A percentile compares a stretch with the other conserved stretches of the same genome.
phyloP scores from a whole-genome alignment of 1,140 invertebrate genomes.

The Bombus waltoni region DNA sequence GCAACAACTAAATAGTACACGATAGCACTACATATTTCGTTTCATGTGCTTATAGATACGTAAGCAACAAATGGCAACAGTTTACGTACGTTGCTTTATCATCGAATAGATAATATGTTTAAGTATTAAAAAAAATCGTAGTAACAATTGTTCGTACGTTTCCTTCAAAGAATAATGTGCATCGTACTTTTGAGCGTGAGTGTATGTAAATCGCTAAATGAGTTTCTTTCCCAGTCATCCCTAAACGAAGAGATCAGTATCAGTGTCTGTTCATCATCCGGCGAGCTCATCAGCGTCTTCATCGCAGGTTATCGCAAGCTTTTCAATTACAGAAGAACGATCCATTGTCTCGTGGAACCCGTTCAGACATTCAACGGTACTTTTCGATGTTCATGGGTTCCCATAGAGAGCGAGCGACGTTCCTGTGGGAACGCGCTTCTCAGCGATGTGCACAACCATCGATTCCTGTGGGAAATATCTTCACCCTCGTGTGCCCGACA shows the following conservation, averaged over 20 bases:
- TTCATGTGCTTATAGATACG: no score
- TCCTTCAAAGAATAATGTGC: no score
- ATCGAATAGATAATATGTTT: no score
- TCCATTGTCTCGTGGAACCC: conserved; percentile 69
- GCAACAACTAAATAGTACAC: no score
- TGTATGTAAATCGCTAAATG: not conserved
- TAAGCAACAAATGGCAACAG: no score
- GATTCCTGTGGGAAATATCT: conserved; percentile 81
- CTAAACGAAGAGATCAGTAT: not conserved
- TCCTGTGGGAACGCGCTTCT: conserved; percentile 76
- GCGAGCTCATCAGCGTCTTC: conserved; percentile 39
- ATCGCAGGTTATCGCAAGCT: conserved; percentile 48
- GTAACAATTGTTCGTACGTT: no score
- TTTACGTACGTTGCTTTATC: no score
- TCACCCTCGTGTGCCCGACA: conserved; percentile 63
- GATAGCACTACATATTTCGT: no score
- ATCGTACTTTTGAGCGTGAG: not conserved
- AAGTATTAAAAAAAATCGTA: no score
- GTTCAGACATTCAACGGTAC: conserved; percentile 66
- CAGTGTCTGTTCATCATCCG: conserved; percentile 17
- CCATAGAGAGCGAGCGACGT: conserved; percentile 67
- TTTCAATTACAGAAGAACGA: conserved; percentile 71
- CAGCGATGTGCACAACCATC: conserved; percentile 60
- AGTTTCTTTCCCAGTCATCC: not conserved
- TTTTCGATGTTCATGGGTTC: conserved; percentile 65